Conservation (phyloP, 2,888 invertebrate species). For the Polyommatus iphigenia region DNA sequence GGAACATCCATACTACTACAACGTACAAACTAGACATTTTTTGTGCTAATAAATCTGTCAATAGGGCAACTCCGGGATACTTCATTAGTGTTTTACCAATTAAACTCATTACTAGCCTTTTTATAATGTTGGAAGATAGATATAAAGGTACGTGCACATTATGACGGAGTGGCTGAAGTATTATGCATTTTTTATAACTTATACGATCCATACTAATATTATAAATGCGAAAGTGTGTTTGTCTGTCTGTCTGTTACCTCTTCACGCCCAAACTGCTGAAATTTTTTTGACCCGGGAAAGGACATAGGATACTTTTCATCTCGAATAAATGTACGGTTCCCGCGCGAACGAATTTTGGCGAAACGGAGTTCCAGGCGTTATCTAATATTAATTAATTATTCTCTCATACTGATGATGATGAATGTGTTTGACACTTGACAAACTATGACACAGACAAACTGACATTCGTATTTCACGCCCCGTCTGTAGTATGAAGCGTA, state of each 20-base stretch:
- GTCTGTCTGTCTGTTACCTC: too few relatives aligned
- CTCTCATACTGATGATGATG: neutral
- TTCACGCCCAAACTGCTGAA: too few relatives aligned
- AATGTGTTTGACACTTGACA: neutral
- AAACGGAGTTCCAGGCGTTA: neutral
- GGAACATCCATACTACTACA: constrained; percentile 14
- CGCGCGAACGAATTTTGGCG: neutral
- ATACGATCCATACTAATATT: too few relatives aligned
- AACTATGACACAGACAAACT: constrained; percentile 25
- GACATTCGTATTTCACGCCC: constrained; percentile 42
- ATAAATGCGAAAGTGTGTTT: too few relatives aligned
- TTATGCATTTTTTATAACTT: neutral
- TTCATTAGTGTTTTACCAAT: constrained; percentile 28
- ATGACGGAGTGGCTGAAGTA: neutral
- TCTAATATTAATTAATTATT: neutral
- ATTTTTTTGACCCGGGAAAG: too few relatives aligned
- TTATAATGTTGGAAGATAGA: neutral
- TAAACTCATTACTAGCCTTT: constrained; percentile 10
- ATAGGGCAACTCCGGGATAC: constrained; percentile 9
- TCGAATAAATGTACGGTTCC: too few relatives aligned
- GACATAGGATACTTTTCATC: too few relatives aligned
- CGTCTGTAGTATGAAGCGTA: constrained; percentile 39
- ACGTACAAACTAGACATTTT: constrained; percentile 15
- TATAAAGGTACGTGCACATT: neutral
- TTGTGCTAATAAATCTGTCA: constrained; percentile 28